These are phyloP conservation scores for Colletes latitarsis DNA, from an alignment of 1,140 invertebrate genomes.

Conservation along the genomic window DNA sequence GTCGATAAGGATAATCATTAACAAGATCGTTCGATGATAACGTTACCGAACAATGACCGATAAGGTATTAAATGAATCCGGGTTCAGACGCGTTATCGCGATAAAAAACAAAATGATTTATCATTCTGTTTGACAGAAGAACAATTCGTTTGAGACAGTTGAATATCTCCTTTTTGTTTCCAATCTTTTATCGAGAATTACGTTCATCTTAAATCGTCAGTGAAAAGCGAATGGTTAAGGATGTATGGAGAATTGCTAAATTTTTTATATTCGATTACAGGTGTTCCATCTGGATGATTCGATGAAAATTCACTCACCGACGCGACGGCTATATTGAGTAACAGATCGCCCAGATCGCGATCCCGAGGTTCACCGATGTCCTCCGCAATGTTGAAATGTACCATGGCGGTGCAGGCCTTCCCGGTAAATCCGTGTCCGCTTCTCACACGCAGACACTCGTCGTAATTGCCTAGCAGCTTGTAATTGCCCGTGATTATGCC, in stretches of 20 bases:
- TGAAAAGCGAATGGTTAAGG: no score
- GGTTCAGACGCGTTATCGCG: not conserved
- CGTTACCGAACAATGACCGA: constrained; percentile 18
- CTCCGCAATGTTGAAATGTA: constrained; percentile 66
- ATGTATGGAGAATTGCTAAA: no score
- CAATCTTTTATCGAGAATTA: no score
- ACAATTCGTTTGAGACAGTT: not conserved
- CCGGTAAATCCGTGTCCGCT: constrained; percentile 66
- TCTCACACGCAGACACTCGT: constrained; percentile 77
- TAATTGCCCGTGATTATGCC: constrained; percentile 79
- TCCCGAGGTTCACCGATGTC: constrained; percentile 29
- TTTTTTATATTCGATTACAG: no score
- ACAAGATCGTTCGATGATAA: constrained; percentile 7
- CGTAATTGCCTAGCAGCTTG: constrained; percentile 80
- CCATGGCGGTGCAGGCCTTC: constrained; percentile 69
- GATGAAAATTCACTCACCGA: constrained; percentile 63
- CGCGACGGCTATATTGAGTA: constrained; percentile 65
- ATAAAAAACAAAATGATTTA: not conserved
- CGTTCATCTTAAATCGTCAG: no score
- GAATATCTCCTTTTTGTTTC: no score
- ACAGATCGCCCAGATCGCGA: constrained; percentile 64
- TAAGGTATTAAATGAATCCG: constrained; percentile 2
- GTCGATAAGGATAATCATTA: constrained; percentile 12
- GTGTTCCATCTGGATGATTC: no score
- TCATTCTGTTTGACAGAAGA: not conserved